A percentile compares a stretch with the other conserved stretches of the same genome.
Conservation (phyloP, 2,888 invertebrate genomes). For the Synergus gifuensis region DNA sequence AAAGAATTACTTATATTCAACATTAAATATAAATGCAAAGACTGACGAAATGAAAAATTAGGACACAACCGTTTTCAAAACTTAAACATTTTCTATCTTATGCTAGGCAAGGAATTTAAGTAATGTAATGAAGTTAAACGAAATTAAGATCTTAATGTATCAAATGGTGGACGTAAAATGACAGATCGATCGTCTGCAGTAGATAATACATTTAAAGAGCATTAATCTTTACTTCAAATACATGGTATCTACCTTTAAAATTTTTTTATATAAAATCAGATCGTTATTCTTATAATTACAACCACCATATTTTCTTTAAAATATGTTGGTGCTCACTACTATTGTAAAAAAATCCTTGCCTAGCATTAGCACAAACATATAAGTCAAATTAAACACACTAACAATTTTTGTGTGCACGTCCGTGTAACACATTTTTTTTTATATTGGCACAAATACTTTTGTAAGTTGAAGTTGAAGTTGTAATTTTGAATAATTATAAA, state of each 20-base stretch:
- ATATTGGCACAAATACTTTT: constrained; percentile 17
- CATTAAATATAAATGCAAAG: not conserved
- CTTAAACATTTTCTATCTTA: not conserved
- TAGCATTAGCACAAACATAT: constrained; percentile 22
- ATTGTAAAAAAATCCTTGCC: not conserved
- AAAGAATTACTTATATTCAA: not conserved
- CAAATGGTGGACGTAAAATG: not conserved
- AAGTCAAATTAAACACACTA: constrained; percentile 18
- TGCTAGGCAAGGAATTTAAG: constrained; percentile 16
- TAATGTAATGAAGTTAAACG: not conserved
- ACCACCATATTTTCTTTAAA: not conserved
- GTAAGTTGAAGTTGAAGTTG: not conserved
- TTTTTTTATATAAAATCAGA: not conserved
- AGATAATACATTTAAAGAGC: not conserved
- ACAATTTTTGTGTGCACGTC: constrained; percentile 8
- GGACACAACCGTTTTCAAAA: not conserved
- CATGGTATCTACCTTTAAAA: not conserved
- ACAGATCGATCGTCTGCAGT: not conserved
- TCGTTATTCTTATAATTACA: not conserved
- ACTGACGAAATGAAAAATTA: not conserved
- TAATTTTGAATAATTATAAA: not conserved
- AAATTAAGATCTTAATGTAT: not conserved
- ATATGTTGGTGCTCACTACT: not conserved
- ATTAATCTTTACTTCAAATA: not conserved
- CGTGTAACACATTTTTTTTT: not conserved